Evolutionary conservation across 2,113 vertebrate species (phyloP), one percentile per base, ranked within the genome.

Genomic region (Muscicapa adusta): DNA sequence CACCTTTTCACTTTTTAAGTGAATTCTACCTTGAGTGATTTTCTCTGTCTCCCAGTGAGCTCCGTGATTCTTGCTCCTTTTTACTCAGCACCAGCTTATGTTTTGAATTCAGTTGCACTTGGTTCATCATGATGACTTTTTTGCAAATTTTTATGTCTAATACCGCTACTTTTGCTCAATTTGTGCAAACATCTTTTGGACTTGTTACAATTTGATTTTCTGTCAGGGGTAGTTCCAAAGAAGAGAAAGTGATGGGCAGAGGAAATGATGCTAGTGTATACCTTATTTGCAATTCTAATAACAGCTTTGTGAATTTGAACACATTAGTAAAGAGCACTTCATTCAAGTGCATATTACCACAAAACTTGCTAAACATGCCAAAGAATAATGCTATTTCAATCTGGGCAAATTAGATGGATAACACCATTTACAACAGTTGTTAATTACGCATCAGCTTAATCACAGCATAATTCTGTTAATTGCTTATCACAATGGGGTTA

Each of bases 221-320:
- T 93, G 71, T 89, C 88, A 70, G 71, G 47, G 33, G 19, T 70
- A 43, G 66, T 82, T 95, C 38, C 51, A 68, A 95, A 91, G 70
- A 82, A 81, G 38, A 76, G 61, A 65, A 92, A 92, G 75, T 82
- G 54, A 89, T 85, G 38, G 73, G 60, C 87, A 85, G 29, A 91
- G 78, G 75, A 95, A 85, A 73, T 65, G 19, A 60, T 89, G 38
- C 29, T 63, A 15, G 28, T 88, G 25, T 80, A 18, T 79, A 67
- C 58, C 78, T 93, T 90, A 94, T 94, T 94, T 95, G 85, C 81
- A 95, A 94, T 95, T 95, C 91, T 95, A 89, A 91, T 96, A 62
- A 66, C 29, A 76, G 42, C 74, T 91, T 89, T 80, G 66, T 89
- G 87, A 95, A 88, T 94, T 91, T 88, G 56, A 91, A 74, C 78